Evolutionary conservation across 2,888 invertebrate genomes (phyloP), one percentile per base, ranked within the genome.

Genomic region (Chloroclystis v-ata): DNA sequence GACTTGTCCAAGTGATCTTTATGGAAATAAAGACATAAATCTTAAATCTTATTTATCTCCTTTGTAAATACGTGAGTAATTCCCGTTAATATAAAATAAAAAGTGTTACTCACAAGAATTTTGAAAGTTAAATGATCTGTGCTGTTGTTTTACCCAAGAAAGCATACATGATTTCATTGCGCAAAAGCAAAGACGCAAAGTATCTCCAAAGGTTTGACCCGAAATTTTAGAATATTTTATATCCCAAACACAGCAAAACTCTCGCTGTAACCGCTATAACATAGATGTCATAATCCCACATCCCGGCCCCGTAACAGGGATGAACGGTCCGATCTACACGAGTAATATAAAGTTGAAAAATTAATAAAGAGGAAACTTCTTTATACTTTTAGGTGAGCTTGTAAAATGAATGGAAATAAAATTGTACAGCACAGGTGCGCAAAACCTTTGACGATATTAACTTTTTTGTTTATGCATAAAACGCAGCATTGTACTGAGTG

Each of bases 331-430:
- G 81, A 77, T 80, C 78, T 74, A 71, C 67, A 70, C 67, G 78
- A 81, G 83, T 82, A 85, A 87, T 85, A 86, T 84, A 85, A 87
- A 87, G 86, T 87, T 87, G 79, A 82, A 87, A 87, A 87, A 87
- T 87, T 87, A 87, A 87, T 87, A 87, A 87, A 85, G 86, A 84
- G 68, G 77, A 78, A 86, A 86, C 78, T 86, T 83, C 76, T 75
- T 71, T 74, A 71, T 72, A 78, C 75, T 84, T 85, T 84, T 85
- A 84, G 85, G 82, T 80, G 74, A 81, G 84, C 83, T 82, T 82
- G 79, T 82, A 85, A 86, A 85, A 84, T 83, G 84, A 86, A 85
- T 85, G 82, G 81, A 81, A 87, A 87, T 84, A 85, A 87, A 85
- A 86, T 78, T 79, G 82, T 84, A 82, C 72, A 72, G 78, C 82